A percentile compares a stretch with the other conserved stretches of the same genome.
Conservation (phyloP, 2,113 vertebrate species). For the Otus sunia region DNA sequence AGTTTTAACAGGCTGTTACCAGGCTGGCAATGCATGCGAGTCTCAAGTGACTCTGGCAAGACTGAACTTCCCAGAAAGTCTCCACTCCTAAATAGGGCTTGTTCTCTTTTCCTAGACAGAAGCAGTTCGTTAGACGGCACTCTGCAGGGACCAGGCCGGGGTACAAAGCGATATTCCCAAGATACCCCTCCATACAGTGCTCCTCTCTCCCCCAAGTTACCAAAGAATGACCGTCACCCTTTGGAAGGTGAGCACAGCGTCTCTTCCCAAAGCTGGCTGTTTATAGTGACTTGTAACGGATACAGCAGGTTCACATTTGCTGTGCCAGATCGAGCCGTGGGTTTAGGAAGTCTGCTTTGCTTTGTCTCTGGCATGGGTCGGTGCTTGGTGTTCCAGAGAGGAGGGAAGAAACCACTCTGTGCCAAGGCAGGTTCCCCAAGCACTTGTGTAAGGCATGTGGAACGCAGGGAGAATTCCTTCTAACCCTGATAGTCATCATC, state of each 20-base stretch:
- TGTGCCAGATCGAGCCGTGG: rapidly evolving
- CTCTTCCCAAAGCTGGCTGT: slow-evolving; percentile 26
- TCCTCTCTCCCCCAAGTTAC: slow-evolving; percentile 80
- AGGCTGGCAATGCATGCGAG: rapidly evolving
- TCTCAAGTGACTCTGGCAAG: background rate
- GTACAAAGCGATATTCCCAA: slow-evolving; percentile 81
- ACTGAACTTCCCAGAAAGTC: background rate
- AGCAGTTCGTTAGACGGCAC: slow-evolving; percentile 78
- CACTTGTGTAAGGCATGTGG: background rate
- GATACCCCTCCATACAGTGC: slow-evolving; percentile 78
- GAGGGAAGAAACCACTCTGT: background rate
- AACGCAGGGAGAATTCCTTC: background rate
- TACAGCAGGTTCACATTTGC: background rate
- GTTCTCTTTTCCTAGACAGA: slow-evolving; percentile 78
- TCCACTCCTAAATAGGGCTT: slow-evolving; percentile 59
- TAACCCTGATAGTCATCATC: background rate
- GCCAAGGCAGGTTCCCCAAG: background rate
- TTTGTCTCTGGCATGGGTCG: background rate
- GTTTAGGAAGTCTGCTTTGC: background rate
- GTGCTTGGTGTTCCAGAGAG: background rate
- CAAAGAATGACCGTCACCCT: slow-evolving; percentile 82
- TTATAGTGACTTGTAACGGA: background rate
- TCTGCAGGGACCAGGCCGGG: slow-evolving; percentile 77
- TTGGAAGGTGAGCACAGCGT: slow-evolving; percentile 80
- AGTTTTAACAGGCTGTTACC: background rate